These are phyloP conservation scores for Corticium candelabrum DNA, from an alignment of 37 sponge, comb jelly and placozoan genomes.

Conservation along the genomic window DNA sequence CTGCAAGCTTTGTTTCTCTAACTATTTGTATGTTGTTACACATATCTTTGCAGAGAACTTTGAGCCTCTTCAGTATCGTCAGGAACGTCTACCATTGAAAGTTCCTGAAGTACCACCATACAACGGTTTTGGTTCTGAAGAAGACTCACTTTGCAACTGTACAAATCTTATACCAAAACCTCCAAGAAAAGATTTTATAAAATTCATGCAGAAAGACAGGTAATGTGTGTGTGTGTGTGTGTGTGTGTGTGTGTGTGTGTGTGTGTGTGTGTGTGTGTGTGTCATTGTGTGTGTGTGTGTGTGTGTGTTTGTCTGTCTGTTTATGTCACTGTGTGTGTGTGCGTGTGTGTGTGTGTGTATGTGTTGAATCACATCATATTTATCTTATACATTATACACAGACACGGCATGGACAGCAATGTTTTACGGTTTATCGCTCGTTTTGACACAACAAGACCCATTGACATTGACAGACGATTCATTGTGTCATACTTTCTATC, in stretches of 20 bases:
- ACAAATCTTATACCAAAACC: conserved; percentile 84
- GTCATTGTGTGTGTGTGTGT: no score
- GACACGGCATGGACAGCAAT: conserved; percentile 91
- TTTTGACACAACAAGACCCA: conserved; percentile 74
- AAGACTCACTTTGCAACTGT: conserved; percentile 82
- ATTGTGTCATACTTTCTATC: conserved; percentile 85
- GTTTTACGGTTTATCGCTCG: conserved; percentile 83
- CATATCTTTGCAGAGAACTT: conserved; percentile 61
- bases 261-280: no score
- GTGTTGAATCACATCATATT: no score
- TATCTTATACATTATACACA: conserved; percentile 8
- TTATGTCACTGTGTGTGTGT: no score
- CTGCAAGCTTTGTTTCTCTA: no score
- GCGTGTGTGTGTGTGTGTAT: no score
- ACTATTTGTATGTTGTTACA: no score
- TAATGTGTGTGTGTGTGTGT: conserved; percentile 12
- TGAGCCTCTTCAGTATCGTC: conserved; percentile 38
- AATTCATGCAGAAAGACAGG: conserved; percentile 95
- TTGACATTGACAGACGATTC: conserved; percentile 89
- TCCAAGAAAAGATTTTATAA: conserved; percentile 85
- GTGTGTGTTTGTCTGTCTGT: no score
- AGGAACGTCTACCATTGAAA: conserved; percentile 17
- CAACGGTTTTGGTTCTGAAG: conserved; percentile 92
- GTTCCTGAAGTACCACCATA: conserved; percentile 71
- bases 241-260: conserved; percentile 3